These are phyloP conservation scores for Drosophila antonietae DNA, from an alignment of 2,888 invertebrate genomes.

Conservation along the genomic window DNA sequence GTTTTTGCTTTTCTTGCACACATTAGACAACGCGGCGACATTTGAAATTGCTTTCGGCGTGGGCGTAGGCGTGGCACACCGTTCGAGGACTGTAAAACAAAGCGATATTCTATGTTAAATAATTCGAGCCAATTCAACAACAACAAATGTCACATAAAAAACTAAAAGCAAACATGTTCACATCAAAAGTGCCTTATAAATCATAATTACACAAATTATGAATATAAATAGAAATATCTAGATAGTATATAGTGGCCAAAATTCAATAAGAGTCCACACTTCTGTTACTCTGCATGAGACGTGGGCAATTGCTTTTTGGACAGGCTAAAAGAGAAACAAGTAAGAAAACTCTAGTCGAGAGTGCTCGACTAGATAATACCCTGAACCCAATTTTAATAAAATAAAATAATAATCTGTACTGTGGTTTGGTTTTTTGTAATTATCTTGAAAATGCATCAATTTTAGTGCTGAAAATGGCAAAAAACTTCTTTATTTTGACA, in stretches of 20 bases:
- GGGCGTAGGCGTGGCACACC: constrained; percentile 29
- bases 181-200: constrained; percentile 74
- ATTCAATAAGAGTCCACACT: constrained; percentile 40
- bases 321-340: not conserved
- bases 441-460: too few relatives aligned
- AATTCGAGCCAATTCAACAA: constrained; percentile 52
- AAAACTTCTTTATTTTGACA: too few relatives aligned
- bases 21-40: constrained; percentile 72
- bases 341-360: too few relatives aligned
- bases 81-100: constrained; percentile 46
- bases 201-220: constrained; percentile 50
- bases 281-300: not conserved
- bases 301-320: constrained; percentile 24
- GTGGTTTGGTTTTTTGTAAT: too few relatives aligned
- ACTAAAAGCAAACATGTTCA: constrained; percentile 55
- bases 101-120: constrained; percentile 72
- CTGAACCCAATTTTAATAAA: too few relatives aligned
- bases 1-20: constrained; percentile 38
- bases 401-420: too few relatives aligned
- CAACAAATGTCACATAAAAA: constrained; percentile 67
- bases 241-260: constrained; percentile 1
- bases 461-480: too few relatives aligned
- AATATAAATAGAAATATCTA: constrained; percentile 25
- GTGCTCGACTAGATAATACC: too few relatives aligned
- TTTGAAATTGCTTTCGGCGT: constrained; percentile 12